These are phyloP conservation scores for Catagonus wagneri DNA, from an alignment of 2,113 vertebrate species.

Conservation along the genomic window DNA sequence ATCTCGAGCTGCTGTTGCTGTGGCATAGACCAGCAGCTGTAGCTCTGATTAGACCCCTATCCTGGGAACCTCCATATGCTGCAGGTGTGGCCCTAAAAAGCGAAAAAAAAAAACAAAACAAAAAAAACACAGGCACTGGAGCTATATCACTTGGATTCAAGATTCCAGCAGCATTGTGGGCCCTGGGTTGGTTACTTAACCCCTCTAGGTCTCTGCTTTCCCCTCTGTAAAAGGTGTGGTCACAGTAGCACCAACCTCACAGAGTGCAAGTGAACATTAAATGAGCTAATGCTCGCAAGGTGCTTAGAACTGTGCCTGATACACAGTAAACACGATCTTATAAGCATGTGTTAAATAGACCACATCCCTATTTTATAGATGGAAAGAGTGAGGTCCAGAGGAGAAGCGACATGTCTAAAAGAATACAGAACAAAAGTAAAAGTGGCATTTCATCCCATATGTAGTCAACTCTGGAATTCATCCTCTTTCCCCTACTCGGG, in stretches of 20 bases:
- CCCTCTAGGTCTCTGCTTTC: neutral
- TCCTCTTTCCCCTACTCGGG: neutral
- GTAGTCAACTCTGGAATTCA: neutral
- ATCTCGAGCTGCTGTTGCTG: no score
- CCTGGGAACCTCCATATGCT: no score
- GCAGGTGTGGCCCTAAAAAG: no score
- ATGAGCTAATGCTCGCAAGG: neutral
- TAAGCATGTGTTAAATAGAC: neutral
- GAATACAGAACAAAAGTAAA: neutral
- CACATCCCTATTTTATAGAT: neutral
- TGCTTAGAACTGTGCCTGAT: neutral
- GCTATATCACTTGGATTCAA: fast-evolving
- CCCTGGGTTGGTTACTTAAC: neutral
- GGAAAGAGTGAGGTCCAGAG: neutral
- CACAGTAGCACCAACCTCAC: neutral
- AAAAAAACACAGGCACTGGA: neutral
- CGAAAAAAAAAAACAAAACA: no score
- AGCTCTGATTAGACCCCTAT: no score
- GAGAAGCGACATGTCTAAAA: neutral
- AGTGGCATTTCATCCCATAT: no score
- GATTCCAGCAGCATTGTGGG: neutral
- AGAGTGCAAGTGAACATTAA: neutral
- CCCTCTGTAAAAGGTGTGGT: neutral
- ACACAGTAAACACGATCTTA: fast-evolving
- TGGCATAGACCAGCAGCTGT: no score